Conservation (phyloP, 2,797 vertebrate species). For the Sebastes elongatus region DNA sequence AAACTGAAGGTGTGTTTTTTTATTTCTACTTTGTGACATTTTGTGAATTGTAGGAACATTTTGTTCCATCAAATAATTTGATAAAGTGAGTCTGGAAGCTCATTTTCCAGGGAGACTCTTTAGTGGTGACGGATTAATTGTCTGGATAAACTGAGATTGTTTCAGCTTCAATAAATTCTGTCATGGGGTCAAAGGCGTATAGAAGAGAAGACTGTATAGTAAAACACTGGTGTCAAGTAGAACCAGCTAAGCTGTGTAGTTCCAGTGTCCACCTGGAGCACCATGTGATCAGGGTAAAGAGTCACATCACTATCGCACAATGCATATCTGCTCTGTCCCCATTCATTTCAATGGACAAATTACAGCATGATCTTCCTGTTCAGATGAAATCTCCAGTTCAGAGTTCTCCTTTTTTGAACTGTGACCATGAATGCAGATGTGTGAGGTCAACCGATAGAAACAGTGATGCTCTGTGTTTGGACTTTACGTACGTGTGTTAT, state of each 20-base stretch:
- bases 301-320: neutral
- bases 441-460: neutral
- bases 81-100: neutral
- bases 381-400: neutral
- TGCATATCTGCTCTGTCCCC: neutral
- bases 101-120: neutral
- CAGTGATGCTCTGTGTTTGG: neutral
- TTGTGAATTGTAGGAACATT: constrained; percentile 25
- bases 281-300: neutral
- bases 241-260: neutral
- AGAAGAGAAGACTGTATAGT: no score
- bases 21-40: constrained; percentile 36
- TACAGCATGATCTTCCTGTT: neutral
- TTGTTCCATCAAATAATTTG: constrained; percentile 5
- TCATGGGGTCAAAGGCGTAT: no score
- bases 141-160: no score
- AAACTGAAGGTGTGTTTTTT: constrained; percentile 23
- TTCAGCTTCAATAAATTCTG: no score
- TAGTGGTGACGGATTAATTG: no score
- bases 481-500: neutral
- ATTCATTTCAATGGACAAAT: neutral
- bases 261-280: neutral
- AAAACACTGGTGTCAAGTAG: neutral
- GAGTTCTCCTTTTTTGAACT: neutral
- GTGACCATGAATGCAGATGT: neutral